Evolutionary conservation across 2,113 vertebrate species (phyloP).

Genomic region (Aptenodytes patagonicus): DNA sequence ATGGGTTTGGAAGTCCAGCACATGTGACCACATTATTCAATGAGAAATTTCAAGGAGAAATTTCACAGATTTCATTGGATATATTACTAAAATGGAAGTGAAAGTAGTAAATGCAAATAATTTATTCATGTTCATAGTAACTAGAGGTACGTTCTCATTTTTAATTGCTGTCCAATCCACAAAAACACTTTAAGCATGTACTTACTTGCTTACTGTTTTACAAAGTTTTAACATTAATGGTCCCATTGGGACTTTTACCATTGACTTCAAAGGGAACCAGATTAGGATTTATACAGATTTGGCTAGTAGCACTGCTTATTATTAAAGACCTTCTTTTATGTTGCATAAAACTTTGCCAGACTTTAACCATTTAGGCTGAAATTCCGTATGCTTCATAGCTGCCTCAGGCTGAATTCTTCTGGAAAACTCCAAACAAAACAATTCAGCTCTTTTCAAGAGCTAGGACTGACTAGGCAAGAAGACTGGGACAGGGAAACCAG

Average conservation of each 20-base stretch:
- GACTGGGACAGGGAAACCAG: background rate
- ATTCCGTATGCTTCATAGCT: background rate
- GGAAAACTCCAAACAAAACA: constrained; percentile 25
- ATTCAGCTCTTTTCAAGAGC: background rate
- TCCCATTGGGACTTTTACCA: background rate
- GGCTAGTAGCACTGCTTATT: background rate
- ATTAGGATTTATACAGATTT: constrained; percentile 33
- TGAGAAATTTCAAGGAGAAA: background rate
- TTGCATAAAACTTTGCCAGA: constrained; percentile 11
- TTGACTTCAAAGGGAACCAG: constrained; percentile 45
- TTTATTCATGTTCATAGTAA: background rate
- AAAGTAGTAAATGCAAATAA: background rate
- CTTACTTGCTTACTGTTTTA: constrained; percentile 25
- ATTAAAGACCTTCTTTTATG: constrained; percentile 38
- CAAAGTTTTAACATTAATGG: constrained; percentile 26
- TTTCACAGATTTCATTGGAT: background rate
- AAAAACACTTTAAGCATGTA: constrained; percentile 17
- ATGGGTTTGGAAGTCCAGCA: background rate
- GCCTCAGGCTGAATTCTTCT: constrained; percentile 22
- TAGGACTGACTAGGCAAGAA: background rate
- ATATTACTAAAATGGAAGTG: background rate
- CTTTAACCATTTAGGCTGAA: constrained; percentile 9
- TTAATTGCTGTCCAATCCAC: constrained; percentile 19
- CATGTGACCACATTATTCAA: background rate
- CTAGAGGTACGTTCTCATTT: background rate